phyloP scores from a whole-genome alignment of 1,140 invertebrate species.

The Drosophila parabipectinata region DNA sequence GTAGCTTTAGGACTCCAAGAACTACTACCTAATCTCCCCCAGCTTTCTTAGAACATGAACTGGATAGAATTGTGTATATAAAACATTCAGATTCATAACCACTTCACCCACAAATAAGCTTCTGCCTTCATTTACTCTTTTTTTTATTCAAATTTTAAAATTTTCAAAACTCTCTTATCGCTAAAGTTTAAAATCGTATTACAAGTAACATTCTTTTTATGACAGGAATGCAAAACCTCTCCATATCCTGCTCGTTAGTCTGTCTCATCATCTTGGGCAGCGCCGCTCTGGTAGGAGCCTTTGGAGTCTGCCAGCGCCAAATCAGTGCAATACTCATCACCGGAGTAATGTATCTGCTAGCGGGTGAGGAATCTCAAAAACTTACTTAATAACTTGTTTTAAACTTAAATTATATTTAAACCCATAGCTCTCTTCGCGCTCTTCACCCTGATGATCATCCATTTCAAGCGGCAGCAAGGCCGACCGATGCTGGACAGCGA shows the following conservation, averaged over 20 bases:
- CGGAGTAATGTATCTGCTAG: constrained; percentile 95
- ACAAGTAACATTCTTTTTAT: not conserved
- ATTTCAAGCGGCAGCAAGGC: constrained; percentile 92
- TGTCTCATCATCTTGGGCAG: constrained; percentile 93
- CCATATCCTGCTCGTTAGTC: constrained; percentile 95
- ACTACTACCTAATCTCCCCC: no score
- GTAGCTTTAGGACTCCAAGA: no score
- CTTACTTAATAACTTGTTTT: no score
- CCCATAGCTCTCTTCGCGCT: constrained; percentile 92
- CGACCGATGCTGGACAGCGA: constrained; percentile 85
- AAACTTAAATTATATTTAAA: not conserved
- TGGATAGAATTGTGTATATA: no score
- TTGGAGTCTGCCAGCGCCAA: constrained; percentile 93
- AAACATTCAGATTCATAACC: not conserved
- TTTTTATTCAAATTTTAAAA: not conserved
- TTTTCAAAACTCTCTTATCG: no score
- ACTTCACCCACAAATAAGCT: not conserved
- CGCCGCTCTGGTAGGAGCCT: constrained; percentile 92
- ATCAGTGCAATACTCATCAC: constrained; percentile 95
- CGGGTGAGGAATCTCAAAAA: constrained; percentile 87
- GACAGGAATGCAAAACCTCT: constrained; percentile 96
- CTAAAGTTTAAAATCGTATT: not conserved
- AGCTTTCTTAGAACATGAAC: no score
- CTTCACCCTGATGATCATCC: constrained; percentile 95
- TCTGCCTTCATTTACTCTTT: constrained; percentile 3